Evolutionary conservation across 2,888 invertebrate species (phyloP).

Genomic region (Lycia hirtaria): DNA sequence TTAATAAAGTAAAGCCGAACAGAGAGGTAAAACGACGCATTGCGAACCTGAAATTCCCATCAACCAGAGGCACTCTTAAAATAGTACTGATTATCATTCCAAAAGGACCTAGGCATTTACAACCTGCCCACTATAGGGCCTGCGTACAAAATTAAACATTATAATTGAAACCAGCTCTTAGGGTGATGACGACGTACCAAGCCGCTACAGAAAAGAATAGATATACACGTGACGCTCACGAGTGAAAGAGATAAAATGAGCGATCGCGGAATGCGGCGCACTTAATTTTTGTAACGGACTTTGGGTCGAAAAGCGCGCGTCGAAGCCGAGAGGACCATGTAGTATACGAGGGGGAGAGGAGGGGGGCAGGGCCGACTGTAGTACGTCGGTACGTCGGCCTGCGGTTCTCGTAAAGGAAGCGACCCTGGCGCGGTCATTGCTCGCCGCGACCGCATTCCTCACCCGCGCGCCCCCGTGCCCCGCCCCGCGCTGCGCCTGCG

Average conservation of each 20-base stretch:
- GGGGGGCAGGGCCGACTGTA: constrained; percentile 68
- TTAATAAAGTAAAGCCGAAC: no score
- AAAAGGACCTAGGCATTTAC: background rate
- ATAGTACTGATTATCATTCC: background rate
- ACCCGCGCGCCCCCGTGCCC: constrained; percentile 68
- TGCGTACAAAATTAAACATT: constrained; percentile 11
- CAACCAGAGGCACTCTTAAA: background rate
- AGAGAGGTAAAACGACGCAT: no score
- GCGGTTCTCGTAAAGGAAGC: constrained; percentile 84
- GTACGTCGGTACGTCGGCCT: constrained; percentile 83
- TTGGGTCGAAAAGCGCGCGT: constrained; percentile 80
- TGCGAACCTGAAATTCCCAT: no score
- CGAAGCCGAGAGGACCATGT: constrained; percentile 71
- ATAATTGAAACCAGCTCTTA: constrained; percentile 13
- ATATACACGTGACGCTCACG: constrained; percentile 44
- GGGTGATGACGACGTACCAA: constrained; percentile 37
- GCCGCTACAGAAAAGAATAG: constrained; percentile 41
- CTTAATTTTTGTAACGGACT: constrained; percentile 85
- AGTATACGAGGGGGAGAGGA: constrained; percentile 65
- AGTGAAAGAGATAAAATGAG: constrained; percentile 66
- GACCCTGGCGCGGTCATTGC: constrained; percentile 85
- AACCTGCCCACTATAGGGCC: constrained; percentile 1
- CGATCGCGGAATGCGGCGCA: constrained; percentile 81
- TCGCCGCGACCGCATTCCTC: constrained; percentile 84
- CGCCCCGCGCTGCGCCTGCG: constrained; percentile 72